Base-by-base conservation (phyloP, 2,797 vertebrate genomes). In the Emys orbicularis region DNA sequence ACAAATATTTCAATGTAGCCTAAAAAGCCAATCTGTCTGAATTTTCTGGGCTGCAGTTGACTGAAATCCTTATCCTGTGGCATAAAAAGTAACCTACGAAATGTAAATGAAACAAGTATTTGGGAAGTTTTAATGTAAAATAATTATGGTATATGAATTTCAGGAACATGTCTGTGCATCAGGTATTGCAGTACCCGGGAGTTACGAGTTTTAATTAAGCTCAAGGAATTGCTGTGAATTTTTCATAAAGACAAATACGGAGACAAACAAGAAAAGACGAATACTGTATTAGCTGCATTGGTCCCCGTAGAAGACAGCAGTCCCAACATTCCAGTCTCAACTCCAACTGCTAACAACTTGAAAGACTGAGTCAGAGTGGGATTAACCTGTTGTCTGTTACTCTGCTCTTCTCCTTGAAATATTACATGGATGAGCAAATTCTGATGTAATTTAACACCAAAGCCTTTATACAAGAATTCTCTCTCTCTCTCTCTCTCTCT, bases 161-260 rank as follows among this genome's bases (percentile, higher is more conserved):
- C 76, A 81, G 65, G 49, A 84, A 25, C 0, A 0, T n/a, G 21
- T 88, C 5, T 10, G 15, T n/a, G 6, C 90, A 59, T 31, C 86
- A 74, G 9, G 41, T 86, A 5, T 44, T 83, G 23, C 5, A 57
- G 10, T 47, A 77, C 79, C 47, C 31, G 81, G 87, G 68, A 77
- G 47, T 44, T 92, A 12, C 2, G 2, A 54, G 7, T 57, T 92
- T 83, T 47, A 47, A 31, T 56, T 79, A 49, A 86, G 82, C 47
- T 87, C 25, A 56, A 57, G 56, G 79, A 86, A 88, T 41, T 0
- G 0, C 84, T 5, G 56, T 94, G 74, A 89, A 76, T 94, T 89
- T 95, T 96, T 95, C n/a, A 29, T 92, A 6, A 76, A 76, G 79
- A 56, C 86, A 86, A 0, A 95, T 86, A 83, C 18, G 49, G 79